phyloP scores from a whole-genome alignment of 2,797 vertebrate species.

The Orientallactaga sibirica region DNA sequence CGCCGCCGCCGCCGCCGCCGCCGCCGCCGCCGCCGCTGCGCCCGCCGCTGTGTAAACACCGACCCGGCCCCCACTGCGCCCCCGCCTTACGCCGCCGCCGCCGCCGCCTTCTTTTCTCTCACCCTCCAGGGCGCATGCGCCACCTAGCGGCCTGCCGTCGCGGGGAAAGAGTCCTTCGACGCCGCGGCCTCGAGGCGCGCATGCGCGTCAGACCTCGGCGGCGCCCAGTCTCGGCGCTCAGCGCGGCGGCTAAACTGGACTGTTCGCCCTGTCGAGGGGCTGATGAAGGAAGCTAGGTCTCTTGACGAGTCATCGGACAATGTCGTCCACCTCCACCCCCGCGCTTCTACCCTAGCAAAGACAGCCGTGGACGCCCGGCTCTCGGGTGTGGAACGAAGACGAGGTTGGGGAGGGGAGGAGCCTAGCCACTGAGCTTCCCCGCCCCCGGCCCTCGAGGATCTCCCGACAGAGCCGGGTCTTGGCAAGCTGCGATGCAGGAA shows the following conservation, averaged over 20 bases:
- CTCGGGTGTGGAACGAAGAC: background rate
- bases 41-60: conserved; percentile 89
- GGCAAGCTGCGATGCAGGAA: background rate
- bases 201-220: background rate
- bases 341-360: background rate
- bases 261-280: background rate
- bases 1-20: conserved; percentile 82
- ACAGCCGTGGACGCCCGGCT: background rate
- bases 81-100: conserved; percentile 68
- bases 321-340: too few relatives aligned
- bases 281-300: background rate
- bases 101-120: conserved; percentile 70
- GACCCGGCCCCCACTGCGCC: conserved; percentile 88
- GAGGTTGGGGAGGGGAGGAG: background rate
- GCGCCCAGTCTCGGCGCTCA: background rate
- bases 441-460: conserved; percentile 1
- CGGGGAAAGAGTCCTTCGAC: background rate
- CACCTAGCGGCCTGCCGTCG: conserved; percentile 67
- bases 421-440: too few relatives aligned
- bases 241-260: background rate
- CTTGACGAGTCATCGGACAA: background rate
- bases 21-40: conserved; percentile 81
- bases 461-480: background rate
- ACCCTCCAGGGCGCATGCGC: conserved; percentile 78
- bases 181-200: background rate